Percentiles rank a stretch among this genome's conserved stretches.
Evolutionary conservation across 2,888 invertebrate species (phyloP).

Genomic region (Steinernema carpocapsae): DNA sequence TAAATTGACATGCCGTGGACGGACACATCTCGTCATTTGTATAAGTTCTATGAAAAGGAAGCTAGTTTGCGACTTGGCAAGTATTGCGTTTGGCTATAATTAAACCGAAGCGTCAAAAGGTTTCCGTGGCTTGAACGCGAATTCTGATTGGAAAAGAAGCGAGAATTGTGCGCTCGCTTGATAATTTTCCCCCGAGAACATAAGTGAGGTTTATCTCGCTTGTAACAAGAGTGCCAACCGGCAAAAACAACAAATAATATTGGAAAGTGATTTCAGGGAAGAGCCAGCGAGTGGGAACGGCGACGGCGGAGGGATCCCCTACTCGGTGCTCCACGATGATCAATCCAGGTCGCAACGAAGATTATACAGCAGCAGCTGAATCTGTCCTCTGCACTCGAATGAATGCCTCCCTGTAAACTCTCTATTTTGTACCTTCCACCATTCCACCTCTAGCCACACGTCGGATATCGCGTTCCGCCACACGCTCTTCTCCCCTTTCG

Average conservation of each 20-base stretch:
- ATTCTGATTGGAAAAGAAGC: slow-evolving; percentile 18
- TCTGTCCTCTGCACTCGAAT: not conserved
- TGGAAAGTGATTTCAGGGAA: slow-evolving; percentile 25
- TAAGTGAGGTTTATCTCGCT: slow-evolving; percentile 32
- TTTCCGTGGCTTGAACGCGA: slow-evolving; percentile 3
- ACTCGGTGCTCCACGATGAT: slow-evolving; percentile 33
- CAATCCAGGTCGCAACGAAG: slow-evolving; percentile 30
- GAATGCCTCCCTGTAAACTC: not conserved
- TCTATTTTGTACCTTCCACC: not conserved
- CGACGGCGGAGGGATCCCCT: slow-evolving; percentile 33
- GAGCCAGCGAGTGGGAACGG: slow-evolving; percentile 33
- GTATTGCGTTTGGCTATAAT: slow-evolving; percentile 10
- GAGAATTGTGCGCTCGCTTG: slow-evolving; percentile 21
- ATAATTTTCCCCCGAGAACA: slow-evolving; percentile 20
- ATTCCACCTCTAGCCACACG: not conserved
- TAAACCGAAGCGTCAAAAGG: not conserved
- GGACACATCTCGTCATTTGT: no score
- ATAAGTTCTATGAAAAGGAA: not conserved
- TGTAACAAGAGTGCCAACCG: slow-evolving; percentile 15
- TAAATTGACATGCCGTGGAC: no score
- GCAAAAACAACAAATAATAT: not conserved
- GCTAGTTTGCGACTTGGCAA: slow-evolving; percentile 1
- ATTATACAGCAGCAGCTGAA: slow-evolving; percentile 33
- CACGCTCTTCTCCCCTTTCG: not conserved
- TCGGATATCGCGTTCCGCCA: not conserved